Base-by-base conservation (phyloP, 2,888 invertebrate genomes). In the Apoderus coryli region DNA sequence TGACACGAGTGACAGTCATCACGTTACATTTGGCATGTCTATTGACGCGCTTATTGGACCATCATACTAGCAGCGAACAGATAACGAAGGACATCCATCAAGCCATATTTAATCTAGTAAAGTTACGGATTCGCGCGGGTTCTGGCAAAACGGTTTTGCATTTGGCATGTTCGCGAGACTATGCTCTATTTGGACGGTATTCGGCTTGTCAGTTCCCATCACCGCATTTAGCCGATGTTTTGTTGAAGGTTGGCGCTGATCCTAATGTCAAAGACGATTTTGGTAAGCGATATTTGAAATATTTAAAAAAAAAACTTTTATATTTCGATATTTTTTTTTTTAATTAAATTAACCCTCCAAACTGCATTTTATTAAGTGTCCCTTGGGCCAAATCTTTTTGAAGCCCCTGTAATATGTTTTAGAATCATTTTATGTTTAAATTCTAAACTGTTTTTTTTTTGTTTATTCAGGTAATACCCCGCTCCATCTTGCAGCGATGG, bases 381-480 rank as follows among this genome's bases (percentile, higher is more conserved):
- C n/a, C n/a, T n/a, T n/a, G n/a, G n/a, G n/a, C n/a, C n/a, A n/a
- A n/a, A n/a, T n/a, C n/a, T n/a, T n/a, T n/a, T n/a, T n/a, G n/a
- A n/a, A n/a, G n/a, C n/a, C n/a, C n/a, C n/a, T n/a, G n/a, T n/a
- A n/a, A n/a, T n/a, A n/a, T n/a, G n/a, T n/a, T n/a, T n/a, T n/a
- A n/a, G n/a, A n/a, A n/a, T n/a, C n/a, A n/a, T n/a, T n/a, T n/a
- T n/a, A n/a, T n/a, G n/a, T n/a, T n/a, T n/a, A n/a, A n/a, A n/a
- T n/a, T n/a, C n/a, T n/a, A n/a, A n/a, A n/a, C n/a, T n/a, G n/a
- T n/a, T n/a, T n/a, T n/a, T n/a, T n/a, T n/a, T n/a, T n/a, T n/a
- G n/a, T n/a, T n/a, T n/a, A n/a, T n/a, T n/a, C n/a, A n/a, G 19
- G 84, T 11, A 88, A 89, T 60, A 88, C 88, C 11, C 80, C 90